These are phyloP conservation scores for Cheilosia impressa DNA, from an alignment of 2,888 invertebrate genomes.

Conservation along the genomic window DNA sequence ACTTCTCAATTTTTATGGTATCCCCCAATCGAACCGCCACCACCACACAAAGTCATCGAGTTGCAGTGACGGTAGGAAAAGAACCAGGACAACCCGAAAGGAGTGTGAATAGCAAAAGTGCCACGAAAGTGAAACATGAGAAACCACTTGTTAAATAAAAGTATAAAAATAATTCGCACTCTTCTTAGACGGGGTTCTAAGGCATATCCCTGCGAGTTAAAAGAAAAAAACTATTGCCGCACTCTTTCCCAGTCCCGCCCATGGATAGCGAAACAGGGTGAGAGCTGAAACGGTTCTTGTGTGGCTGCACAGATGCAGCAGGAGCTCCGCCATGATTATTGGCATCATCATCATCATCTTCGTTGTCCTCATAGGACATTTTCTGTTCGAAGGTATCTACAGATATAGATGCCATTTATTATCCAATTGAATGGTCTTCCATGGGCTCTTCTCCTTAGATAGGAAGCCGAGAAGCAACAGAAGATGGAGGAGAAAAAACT, in stretches of 20 bases:
- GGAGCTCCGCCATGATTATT: conserved; percentile 35
- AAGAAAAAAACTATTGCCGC: conserved; percentile 21
- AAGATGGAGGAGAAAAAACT: conserved; percentile 39
- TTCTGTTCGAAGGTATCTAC: conserved; percentile 54
- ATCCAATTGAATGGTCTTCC: conserved; percentile 60
- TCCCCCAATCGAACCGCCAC: conserved; percentile 9
- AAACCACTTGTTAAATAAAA: conserved; percentile 71
- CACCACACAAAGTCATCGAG: conserved; percentile 23
- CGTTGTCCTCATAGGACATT: conserved; percentile 68
- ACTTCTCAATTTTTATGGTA: conserved; percentile 41
- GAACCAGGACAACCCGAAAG: not conserved
- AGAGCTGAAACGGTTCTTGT: conserved; percentile 64
- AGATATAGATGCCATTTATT: conserved; percentile 67
- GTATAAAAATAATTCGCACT: conserved; percentile 68
- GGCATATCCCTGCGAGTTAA: conserved; percentile 34
- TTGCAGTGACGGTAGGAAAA: conserved; percentile 13
- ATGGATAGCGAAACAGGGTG: not conserved
- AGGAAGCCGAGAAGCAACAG: conserved; percentile 3
- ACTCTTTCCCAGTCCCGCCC: not conserved
- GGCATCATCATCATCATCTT: conserved; percentile 36
- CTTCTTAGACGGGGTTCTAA: conserved; percentile 15
- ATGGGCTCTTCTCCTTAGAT: conserved; percentile 32
- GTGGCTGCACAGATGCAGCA: conserved; percentile 60
- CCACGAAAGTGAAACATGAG: conserved; percentile 75
- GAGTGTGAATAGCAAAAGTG: conserved; percentile 52